Evolutionary conservation across 2,888 invertebrate species (phyloP).

Genomic region (Cerastoderma edule): DNA sequence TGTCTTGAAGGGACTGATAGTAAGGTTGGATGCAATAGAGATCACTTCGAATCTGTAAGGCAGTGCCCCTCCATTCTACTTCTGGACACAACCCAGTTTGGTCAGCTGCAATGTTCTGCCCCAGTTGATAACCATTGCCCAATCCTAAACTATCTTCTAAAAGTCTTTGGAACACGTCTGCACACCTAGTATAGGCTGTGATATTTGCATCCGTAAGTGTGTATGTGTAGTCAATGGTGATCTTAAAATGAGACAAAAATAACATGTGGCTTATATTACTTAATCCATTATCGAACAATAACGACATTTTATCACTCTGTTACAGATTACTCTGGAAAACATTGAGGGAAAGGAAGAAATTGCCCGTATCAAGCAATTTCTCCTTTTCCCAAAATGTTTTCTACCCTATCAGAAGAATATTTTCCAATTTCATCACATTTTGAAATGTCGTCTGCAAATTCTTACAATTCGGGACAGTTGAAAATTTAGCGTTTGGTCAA

Average conservation of each 20-base stretch:
- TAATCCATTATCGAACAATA: no score
- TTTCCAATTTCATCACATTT: no score
- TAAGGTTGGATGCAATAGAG: constrained; percentile 24
- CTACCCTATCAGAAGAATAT: no score
- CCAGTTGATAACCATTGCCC: not conserved
- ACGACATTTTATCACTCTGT: no score
- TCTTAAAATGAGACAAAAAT: constrained; percentile 2
- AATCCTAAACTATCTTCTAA: not conserved
- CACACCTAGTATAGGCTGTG: not conserved
- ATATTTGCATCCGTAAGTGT: not conserved
- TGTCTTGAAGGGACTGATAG: constrained; percentile 1
- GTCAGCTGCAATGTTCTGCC: not conserved
- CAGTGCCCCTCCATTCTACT: not conserved
- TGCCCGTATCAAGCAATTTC: no score
- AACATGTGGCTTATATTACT: no score
- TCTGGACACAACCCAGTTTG: not conserved
- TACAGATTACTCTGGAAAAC: no score
- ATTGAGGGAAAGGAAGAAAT: no score
- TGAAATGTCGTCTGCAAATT: no score
- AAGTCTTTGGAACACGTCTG: not conserved
- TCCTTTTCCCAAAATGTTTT: no score
- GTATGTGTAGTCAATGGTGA: constrained; percentile 16
- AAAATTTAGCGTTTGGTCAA: no score
- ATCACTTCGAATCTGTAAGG: not conserved
- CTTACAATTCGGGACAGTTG: no score